Evolutionary conservation across 1,140 invertebrate genomes (phyloP).

Genomic region (Drosophila repleta): DNA sequence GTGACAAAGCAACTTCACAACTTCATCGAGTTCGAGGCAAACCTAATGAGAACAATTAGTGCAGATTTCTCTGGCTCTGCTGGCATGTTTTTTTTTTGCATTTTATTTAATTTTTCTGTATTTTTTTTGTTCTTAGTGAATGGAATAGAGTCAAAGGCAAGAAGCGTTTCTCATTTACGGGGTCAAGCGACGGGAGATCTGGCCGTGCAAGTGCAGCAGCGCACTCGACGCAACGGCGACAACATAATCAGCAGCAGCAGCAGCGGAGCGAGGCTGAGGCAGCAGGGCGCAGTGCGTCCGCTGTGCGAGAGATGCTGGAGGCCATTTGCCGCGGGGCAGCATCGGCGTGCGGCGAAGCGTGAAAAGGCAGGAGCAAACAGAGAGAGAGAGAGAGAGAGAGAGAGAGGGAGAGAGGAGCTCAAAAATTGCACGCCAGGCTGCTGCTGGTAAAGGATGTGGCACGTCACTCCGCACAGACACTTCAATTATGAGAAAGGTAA

Average conservation of each 20-base stretch:
- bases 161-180: conserved; percentile 23
- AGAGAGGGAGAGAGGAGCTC: conserved; percentile 25
- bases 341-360: conserved; percentile 53
- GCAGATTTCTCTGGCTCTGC: conserved; percentile 36
- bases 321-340: conserved; percentile 40
- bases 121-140: conserved; percentile 20
- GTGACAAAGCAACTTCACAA: conserved; percentile 52
- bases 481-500: conserved; percentile 82
- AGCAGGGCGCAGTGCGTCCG: conserved; percentile 63
- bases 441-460: conserved; percentile 39
- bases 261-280: conserved; percentile 24
- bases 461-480: conserved; percentile 53
- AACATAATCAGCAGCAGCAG: conserved; percentile 66
- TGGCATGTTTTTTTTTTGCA: not conserved
- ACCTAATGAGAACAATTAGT: conserved; percentile 77
- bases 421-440: conserved; percentile 62
- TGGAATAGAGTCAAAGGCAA: conserved; percentile 11
- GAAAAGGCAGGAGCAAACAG: conserved; percentile 44
- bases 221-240: conserved; percentile 50
- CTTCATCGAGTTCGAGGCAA: conserved; percentile 30
- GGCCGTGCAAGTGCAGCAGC: conserved; percentile 43
- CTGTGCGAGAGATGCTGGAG: conserved; percentile 51
- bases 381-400: conserved; percentile 5
- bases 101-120: conserved; percentile 6
- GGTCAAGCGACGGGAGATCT: conserved; percentile 39